Percentiles rank a stretch among this genome's conserved stretches.
Evolutionary conservation across 2,113 vertebrate species (phyloP).

Genomic region (Phyllostomus hastatus): DNA sequence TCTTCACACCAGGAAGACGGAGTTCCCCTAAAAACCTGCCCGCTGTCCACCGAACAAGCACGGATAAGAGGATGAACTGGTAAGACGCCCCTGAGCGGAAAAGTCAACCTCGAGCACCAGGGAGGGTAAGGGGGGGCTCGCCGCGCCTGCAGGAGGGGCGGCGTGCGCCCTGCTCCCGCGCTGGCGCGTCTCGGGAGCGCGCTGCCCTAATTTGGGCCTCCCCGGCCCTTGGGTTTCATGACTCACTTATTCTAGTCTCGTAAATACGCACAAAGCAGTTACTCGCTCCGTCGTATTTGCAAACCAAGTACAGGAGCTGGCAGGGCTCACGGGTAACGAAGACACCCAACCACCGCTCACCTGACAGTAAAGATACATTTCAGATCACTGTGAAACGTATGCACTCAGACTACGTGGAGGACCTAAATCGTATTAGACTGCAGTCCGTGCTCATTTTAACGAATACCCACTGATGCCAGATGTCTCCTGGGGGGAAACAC

Average conservation of each 20-base stretch:
- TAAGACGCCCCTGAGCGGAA: background rate
- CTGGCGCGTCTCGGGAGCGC: background rate
- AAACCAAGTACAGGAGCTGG: background rate
- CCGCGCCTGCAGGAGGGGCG: background rate
- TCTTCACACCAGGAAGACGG: background rate
- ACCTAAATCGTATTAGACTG: background rate
- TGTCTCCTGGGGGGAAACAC: background rate
- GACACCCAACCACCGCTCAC: background rate
- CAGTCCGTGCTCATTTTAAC: background rate
- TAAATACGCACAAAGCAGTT: background rate
- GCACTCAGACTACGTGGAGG: background rate
- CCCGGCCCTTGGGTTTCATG: background rate
- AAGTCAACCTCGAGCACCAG: background rate
- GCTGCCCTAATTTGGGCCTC: background rate
- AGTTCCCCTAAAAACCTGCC: background rate
- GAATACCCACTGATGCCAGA: background rate
- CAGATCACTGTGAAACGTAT: background rate
- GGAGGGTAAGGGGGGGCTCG: background rate
- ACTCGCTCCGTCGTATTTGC: background rate
- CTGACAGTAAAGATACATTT: background rate
- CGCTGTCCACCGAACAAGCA: background rate
- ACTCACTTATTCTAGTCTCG: background rate
- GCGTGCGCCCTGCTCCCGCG: no score
- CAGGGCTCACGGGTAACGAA: background rate
- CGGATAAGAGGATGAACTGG: background rate